Base-by-base conservation (phyloP, 37 sponge, comb jelly and placozoan genomes). In the Cliona cf. orientalis region DNA sequence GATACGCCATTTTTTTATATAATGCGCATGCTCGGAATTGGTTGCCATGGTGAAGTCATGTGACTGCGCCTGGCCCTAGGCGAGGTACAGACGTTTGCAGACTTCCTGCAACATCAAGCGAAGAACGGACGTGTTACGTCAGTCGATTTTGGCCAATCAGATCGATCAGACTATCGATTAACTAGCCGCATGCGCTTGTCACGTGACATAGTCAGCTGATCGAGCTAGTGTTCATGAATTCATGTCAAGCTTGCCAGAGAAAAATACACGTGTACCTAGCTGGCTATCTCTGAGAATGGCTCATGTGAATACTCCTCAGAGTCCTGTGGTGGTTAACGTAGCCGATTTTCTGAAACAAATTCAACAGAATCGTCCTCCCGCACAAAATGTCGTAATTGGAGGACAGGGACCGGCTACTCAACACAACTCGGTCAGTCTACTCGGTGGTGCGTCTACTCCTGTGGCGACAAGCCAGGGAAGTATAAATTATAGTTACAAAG, bases 401-500 rank as follows among this genome's bases (percentile, higher is more conserved):
- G n/a, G 14, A 49, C 53, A 49, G 53, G 53, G 14, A 9, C 9
- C 53, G 14, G 53, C 53, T n/a, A n/a, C n/a, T n/a, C n/a, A n/a
- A n/a, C n/a, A n/a, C n/a, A n/a, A n/a, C n/a, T n/a, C n/a, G n/a
- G n/a, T n/a, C n/a, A n/a, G n/a, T n/a, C n/a, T n/a, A n/a, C n/a
- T n/a, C n/a, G n/a, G n/a, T n/a, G n/a, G n/a, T n/a, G n/a, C 53
- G 14, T 19, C 53, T 49, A 49, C 53, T 14, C 14, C 9, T 49
- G 14, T 19, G 53, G 53, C 14, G 14, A 49, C 53, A 49, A 49
- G 53, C 14, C 53, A 49, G 9, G 14, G 14, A 49, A 49, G 53
- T 19, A 49, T 49, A 49, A 49, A 49, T 49, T 49, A 49, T 49
- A 9, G 14, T 14, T 78, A 78, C 46, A 78, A 78, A 28, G 79